phyloP scores from a whole-genome alignment of 2,113 vertebrate genomes.

The Urocynchramus pylzowi region DNA sequence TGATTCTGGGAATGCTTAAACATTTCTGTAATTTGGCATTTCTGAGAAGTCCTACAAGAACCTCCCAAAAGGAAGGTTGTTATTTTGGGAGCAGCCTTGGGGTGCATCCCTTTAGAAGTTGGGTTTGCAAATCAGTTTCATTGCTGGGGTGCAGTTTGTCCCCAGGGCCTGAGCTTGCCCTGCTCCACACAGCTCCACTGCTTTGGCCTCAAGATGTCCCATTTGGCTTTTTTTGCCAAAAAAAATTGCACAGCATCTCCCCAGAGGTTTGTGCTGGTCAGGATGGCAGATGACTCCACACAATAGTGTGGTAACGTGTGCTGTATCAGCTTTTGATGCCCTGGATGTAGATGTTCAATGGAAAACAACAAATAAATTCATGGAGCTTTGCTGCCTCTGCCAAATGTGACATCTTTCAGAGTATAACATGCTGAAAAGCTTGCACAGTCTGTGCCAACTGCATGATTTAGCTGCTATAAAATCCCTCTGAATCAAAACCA shows the following conservation, averaged over 20 bases:
- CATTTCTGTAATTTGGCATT: not conserved
- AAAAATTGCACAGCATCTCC: not conserved
- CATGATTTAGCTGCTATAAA: slow-evolving; percentile 78
- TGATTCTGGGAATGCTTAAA: not conserved
- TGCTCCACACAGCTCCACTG: not conserved
- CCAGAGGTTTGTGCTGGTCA: not conserved
- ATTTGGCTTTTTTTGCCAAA: not conserved
- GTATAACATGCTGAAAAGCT: slow-evolving; percentile 73
- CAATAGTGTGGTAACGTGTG: not conserved
- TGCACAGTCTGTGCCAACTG: slow-evolving; percentile 70
- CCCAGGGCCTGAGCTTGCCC: not conserved
- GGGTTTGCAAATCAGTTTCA: not conserved
- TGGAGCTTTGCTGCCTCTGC: slow-evolving; percentile 74
- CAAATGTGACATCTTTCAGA: slow-evolving; percentile 77
- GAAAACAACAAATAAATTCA: slow-evolving; percentile 65
- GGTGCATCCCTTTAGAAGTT: not conserved
- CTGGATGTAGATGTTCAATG: slow-evolving; percentile 54
- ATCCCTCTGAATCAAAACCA: slow-evolving; percentile 76
- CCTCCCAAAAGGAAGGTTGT: not conserved
- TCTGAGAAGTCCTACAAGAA: not conserved
- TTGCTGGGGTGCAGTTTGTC: not conserved
- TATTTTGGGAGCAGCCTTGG: not conserved
- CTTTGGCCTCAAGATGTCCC: not conserved
- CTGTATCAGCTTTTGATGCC: slow-evolving; percentile 14
- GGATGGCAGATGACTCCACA: not conserved